Percentiles rank a stretch among this genome's conserved stretches.
phyloP scores from a whole-genome alignment of 2,888 invertebrate species.

The Erebia epiphron region DNA sequence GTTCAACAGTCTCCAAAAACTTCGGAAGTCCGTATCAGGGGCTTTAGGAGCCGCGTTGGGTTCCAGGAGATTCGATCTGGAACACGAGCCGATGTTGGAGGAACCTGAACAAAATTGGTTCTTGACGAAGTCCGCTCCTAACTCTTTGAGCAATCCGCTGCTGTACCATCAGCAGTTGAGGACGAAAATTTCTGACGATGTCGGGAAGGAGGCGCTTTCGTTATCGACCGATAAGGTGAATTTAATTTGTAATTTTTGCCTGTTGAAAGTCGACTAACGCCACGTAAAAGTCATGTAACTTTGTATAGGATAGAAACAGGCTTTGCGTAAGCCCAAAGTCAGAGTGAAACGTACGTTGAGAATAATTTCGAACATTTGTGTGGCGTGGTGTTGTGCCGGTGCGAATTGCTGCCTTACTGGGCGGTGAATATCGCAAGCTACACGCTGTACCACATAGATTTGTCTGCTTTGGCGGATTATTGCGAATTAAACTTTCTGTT shows the following conservation, averaged over 20 bases:
- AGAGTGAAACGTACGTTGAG: too few relatives aligned
- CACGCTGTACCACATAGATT: too few relatives aligned
- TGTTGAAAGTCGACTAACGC: neutral
- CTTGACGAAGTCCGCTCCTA: constrained; percentile 90
- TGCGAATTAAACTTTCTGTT: too few relatives aligned
- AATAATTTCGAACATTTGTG: too few relatives aligned
- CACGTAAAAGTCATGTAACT: too few relatives aligned
- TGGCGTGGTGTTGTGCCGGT: too few relatives aligned
- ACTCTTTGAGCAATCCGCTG: constrained; percentile 86
- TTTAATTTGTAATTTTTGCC: neutral
- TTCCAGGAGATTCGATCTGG: constrained; percentile 74
- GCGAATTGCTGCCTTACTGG: too few relatives aligned
- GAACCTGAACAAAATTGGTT: constrained; percentile 88
- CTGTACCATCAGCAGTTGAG: constrained; percentile 61
- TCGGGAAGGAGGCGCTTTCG: constrained; percentile 68
- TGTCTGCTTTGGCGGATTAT: too few relatives aligned
- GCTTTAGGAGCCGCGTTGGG: constrained; percentile 80
- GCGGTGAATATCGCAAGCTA: too few relatives aligned
- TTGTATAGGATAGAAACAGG: too few relatives aligned
- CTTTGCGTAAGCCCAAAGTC: too few relatives aligned
- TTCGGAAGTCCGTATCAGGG: constrained; percentile 87
- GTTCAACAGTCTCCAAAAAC: constrained; percentile 87
- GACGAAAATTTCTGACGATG: constrained; percentile 59
- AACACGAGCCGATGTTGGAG: constrained; percentile 78
- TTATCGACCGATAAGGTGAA: constrained; percentile 67